Base-by-base conservation (phyloP, 1,140 invertebrate genomes). In the Heliconius congener region DNA sequence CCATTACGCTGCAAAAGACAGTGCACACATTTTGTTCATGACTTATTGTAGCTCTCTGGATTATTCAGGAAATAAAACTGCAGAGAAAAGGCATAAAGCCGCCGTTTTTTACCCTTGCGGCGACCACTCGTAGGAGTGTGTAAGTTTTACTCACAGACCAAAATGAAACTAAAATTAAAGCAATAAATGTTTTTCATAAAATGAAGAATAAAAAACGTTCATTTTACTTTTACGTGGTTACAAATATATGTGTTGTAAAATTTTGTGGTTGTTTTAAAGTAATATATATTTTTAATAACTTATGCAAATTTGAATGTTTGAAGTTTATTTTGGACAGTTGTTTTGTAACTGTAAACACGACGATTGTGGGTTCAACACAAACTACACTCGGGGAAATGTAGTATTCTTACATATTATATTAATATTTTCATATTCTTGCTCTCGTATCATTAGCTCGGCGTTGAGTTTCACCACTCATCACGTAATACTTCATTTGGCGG, bases 41-140 rank as follows among this genome's bases (percentile, higher is more conserved):
- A 72, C 71, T 72, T 72, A 72, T 72, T 39, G 71, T 72, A 8
- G 71, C 71, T 72, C 71, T 39, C 71, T 66, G 71, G 30, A 72
- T 39, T 72, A 72, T 72, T 42, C 37, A 72, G 71, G n/a, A 72
- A 72, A 72, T 39, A 72, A 72, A 72, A 72, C 16, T 37, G 18
- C 37, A 72, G 5, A n/a, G 34, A 72, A 72, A 72, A 72, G n/a
- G n/a, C 34, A 39, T 72, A 42, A 42, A 72, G n/a, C 71, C 60
- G 23, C 23, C 13, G 60, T 66, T 72, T 72, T 72, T 72, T 72
- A 39, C 2, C 9, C 34, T 42, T n/a, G 71, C 34, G 16, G 71
- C 37, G 37, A 72, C 30, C 71, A 39, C 34, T 37, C 60, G 37
- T 72, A 72, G 34, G 71, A 72, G 39, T 72, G 30, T 72, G 19